Base-by-base conservation (phyloP, 1,140 invertebrate genomes). In the Acromyrmex heyeri region DNA sequence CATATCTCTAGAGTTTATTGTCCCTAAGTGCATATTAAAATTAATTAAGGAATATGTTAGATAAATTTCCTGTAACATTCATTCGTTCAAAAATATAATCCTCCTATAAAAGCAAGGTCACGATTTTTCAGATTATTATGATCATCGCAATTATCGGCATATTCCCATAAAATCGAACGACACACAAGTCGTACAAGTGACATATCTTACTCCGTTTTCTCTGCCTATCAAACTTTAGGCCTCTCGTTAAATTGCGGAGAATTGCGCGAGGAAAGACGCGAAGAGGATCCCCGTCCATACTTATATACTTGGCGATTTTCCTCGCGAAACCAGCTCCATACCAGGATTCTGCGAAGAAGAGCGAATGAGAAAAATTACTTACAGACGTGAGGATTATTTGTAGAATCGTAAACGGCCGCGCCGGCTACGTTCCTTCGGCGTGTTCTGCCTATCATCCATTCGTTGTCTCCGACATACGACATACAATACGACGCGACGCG, bases 351-450 rank as follows among this genome's bases (percentile, higher is more conserved):
- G 59, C 61, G 48, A 38, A 16, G 64, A n/a, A 8, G 18, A 24
- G 55, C 38, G 62, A 21, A 18, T 21, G 18, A 38, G 38, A 69
- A 62, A 57, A 86, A 86, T 86, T 44, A 82, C 48, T 24, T 10
- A 69, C 61, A 50, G 67, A 85, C 61, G 27, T 27, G 48, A 12
- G 69, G 48, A 79, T 57, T 89, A 86, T 86, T 90, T 70, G 76
- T 62, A 64, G 50, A 82, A 90, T 89, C 87, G 81, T 86, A 90
- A 90, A 90, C n/a, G 65, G 38, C 38, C 38, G 57, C 18, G 64
- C 8, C 34, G 34, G 64, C 76, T 55, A 81, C 61, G 57, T 34
- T 57, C 77, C 44, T 7, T 18, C 48, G 48, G 59, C 59, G 50
- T 61, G 50, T 61, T 69, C 65, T 27, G 38, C 48, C 34, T n/a